Percentiles rank a stretch among this genome's conserved stretches.
These are phyloP conservation scores for Eueides isabella DNA, from an alignment of 1,140 invertebrate genomes.

Conservation along the genomic window DNA sequence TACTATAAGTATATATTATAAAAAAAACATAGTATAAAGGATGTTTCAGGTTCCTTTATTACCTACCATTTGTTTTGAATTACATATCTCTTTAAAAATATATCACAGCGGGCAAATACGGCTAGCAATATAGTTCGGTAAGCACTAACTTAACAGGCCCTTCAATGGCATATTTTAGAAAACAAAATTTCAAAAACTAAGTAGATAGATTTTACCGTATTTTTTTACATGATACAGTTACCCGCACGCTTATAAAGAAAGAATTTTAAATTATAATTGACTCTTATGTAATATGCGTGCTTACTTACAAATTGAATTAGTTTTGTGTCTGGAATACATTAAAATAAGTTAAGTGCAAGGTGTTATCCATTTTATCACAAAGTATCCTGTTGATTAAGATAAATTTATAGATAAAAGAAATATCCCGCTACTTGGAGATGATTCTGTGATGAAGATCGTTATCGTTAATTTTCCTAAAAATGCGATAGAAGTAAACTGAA, in stretches of 20 bases:
- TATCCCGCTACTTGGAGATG: background rate
- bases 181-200: background rate
- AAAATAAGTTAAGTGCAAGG: constrained; percentile 23
- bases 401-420: constrained; percentile 3
- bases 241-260: background rate
- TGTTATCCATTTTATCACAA: constrained; percentile 7
- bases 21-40: too few species aligned
- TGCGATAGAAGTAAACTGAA: background rate
- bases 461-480: background rate
- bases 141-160: background rate
- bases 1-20: too few species aligned
- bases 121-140: background rate
- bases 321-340: constrained; percentile 6
- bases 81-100: too few species aligned
- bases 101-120: background rate
- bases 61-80: too few species aligned
- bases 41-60: too few species aligned
- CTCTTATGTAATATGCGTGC: background rate
- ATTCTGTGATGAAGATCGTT: constrained; percentile 1
- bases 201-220: background rate
- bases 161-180: too few species aligned
- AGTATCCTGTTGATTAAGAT: constrained; percentile 20
- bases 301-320: constrained; percentile 15
- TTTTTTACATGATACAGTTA: background rate
- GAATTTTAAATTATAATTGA: background rate